Conservation (phyloP, 2,797 vertebrate genomes). For the Ambastaia sidthimunki region DNA sequence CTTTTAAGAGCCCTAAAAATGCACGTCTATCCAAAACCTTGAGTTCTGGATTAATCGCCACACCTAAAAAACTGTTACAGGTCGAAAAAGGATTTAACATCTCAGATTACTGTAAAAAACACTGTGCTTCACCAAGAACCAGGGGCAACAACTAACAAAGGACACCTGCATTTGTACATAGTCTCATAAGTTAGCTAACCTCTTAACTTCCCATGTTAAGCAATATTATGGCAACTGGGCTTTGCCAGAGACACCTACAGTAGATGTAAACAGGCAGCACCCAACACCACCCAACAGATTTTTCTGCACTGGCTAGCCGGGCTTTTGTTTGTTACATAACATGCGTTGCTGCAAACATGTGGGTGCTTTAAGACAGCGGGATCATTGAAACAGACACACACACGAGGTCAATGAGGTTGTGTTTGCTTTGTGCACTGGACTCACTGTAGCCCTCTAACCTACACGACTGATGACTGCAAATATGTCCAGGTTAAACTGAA, state of each 20-base stretch:
- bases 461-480: background rate
- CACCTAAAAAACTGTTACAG: background rate
- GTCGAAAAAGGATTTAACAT: background rate
- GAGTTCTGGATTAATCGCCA: background rate
- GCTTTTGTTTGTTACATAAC: slow-evolving; percentile 78
- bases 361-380: slow-evolving; percentile 73
- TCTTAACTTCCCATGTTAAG: background rate
- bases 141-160: background rate
- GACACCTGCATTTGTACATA: background rate
- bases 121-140: background rate
- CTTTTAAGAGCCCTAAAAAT: background rate
- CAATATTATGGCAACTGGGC: background rate
- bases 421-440: slow-evolving; percentile 26
- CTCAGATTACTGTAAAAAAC: background rate
- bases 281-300: slow-evolving; percentile 62
- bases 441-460: slow-evolving; percentile 35
- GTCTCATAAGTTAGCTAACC: background rate
- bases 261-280: slow-evolving; percentile 55
- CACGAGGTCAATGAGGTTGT: slow-evolving; percentile 66
- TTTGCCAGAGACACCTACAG: slow-evolving; percentile 32
- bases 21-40: background rate
- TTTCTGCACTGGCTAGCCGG: slow-evolving; percentile 71
- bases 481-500: slow-evolving; percentile 9
- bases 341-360: slow-evolving; percentile 73
- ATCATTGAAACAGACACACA: slow-evolving; percentile 62